Base-by-base conservation (phyloP, 2,113 vertebrate species). In the Chlorocebus sabaeus region DNA sequence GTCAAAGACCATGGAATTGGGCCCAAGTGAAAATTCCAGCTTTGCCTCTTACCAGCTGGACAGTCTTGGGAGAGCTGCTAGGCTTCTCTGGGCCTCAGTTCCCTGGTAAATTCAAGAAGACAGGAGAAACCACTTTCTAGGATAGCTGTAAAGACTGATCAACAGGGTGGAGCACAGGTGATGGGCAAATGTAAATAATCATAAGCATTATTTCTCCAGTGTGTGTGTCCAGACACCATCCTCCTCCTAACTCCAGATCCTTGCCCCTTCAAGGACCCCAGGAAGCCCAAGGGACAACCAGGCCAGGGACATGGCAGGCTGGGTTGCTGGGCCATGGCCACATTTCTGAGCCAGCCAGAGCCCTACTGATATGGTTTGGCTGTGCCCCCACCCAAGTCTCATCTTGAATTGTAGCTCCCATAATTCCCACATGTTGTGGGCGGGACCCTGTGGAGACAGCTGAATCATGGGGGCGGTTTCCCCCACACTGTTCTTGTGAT, bases 271-370 rank as follows among this genome's bases (percentile, higher is more conserved):
- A 4, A 59, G 43, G 67, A 27, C 75, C 18, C 9, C 48, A 4
- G 55, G 85, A 78, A 32, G 82, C 87, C 55, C 14, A 12, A 32
- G 35, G 2, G 32, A 23, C 50, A 8, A 27, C 76, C 11, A 23
- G 45, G 23, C 55, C 43, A 0, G 1, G 75, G 64, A 45, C 5
- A 23, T 16, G 13, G 55, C 75, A 48, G 75, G 27, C 16, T 78
- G 43, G 27, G 70, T 40, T 76, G 40, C 73, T 1, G 23, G 43
- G 68, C 86, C 4, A 55, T 94, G 96, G 81, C 96, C 96, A 97
- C 96, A 97, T 96, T 97, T 97, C 96, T 97, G 94, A 97, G 80
- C 83, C 7, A 57, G 83, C 55, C 18, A 2, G 70, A 25, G 93
- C 64, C 2, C 32, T 68, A 17, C 32, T 68, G 16, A 68, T 68